Base-by-base conservation (phyloP, 1,140 invertebrate genomes). In the Periplaneta americana region DNA sequence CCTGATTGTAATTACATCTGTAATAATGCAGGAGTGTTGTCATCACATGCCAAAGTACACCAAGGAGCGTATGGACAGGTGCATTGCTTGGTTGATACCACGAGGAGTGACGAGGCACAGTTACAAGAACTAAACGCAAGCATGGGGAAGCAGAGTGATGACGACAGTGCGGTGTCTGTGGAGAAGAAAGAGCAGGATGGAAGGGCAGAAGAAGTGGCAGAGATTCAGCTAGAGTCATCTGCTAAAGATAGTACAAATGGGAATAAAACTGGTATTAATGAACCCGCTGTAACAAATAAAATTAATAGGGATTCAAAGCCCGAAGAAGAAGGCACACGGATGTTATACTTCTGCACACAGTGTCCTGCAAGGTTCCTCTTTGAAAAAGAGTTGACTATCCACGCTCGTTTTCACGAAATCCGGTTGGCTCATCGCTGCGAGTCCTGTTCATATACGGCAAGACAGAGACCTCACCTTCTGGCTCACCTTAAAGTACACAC, bases 1-100 rank as follows among this genome's bases (percentile, higher is more conserved):
- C 91, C 92, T 2, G 92, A 95, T 83, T 97, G 96, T 87, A 95
- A 94, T 87, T 97, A 95, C 85, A 92, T 92, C 28, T 96, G 95
- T 86, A 92, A 94, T 66, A 94, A 93, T 85, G 92, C 93, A 34
- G 93, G 92, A 6, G 91, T 95, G 32, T 89, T 96, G 83, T 92
- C 94, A 15, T 92, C 94, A 77, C 96, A 97, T 87, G 89, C 93
- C 34, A 96, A 96, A 85, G 93, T 95, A 74, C 95, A 97, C 85
- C 91, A 91, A 82, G 93, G 93, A 74, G 89, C 91, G 75, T 92
- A 93, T 83, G 93, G 93, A 10, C 91, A 91, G 28, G 92, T 94
- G 37, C 93, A 94, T 84, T 93, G 92, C 82, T 88, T 94, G 2
- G 93, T 94, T 15, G 94, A 95, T 85, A 66, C 87, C n/a, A 88